Base-by-base conservation (phyloP, 2,113 vertebrate genomes). In the Eretmochelys imbricata region DNA sequence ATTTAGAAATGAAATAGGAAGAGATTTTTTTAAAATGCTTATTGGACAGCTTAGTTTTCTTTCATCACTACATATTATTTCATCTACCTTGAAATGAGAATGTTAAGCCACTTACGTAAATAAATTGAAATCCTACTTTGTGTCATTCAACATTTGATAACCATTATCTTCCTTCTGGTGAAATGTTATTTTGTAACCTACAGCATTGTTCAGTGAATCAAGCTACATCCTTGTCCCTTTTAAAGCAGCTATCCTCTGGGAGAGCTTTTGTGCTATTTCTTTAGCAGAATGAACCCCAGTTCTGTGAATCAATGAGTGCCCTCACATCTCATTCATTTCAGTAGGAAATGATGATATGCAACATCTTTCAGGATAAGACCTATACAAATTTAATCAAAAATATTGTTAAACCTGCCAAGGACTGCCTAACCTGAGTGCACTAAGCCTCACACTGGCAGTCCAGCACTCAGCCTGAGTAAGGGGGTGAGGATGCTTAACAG, bases 141-240 rank as follows among this genome's bases (percentile, higher is more conserved):
- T 38, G 13, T 65, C 35, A 65, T 69, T 50, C 6, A 24, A 13
- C 29, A 31, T 49, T n/a, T 84, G 2, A 27, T 12, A 35, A 2
- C 20, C 42, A 2, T 35, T 13, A 5, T 11, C 85, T 1, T 3
- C 46, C 19, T 80, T 80, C 11, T 14, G 2, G 38, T 85, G 59
- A n/a, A 82, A 10, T 24, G 27, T 49, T 1, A 0, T 9, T 31
- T 1, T 1, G 13, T 19, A 1, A 38, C 19, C 6, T 24, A 27
- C 38, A 48, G 11, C 42, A 46, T 29, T 48, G 12, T 27, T 46
- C 24, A 25, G 11, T 78, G 75, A 78, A 27, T 78, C 42, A 27
- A 48, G 42, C 25, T 48, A 48, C 12, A 25, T 48, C 3, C 11
- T 25, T 48, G 25, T 6, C 3, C 13, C 38, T 25, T 5, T 14